These are phyloP conservation scores for Sisyra nigra DNA, from an alignment of 2,888 invertebrate genomes.

Conservation along the genomic window DNA sequence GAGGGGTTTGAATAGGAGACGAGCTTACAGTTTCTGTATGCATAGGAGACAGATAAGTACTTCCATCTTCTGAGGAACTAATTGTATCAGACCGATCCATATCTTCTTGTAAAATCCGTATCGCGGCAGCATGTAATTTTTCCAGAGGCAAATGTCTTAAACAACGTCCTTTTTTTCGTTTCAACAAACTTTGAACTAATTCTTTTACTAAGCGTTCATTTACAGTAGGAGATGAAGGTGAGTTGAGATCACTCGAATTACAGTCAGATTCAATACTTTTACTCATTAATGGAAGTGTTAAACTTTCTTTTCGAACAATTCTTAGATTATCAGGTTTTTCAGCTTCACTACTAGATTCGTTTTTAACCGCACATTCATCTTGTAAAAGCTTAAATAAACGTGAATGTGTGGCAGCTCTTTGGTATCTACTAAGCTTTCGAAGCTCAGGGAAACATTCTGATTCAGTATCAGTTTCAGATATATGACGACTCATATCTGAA, in stretches of 20 bases:
- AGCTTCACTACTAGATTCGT: slow-evolving; percentile 17
- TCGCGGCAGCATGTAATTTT: slow-evolving; percentile 38
- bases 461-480: slow-evolving; percentile 48
- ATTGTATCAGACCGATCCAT: slow-evolving; percentile 28
- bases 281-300: slow-evolving; percentile 32
- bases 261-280: slow-evolving; percentile 33
- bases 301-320: slow-evolving; percentile 31
- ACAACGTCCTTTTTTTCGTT: slow-evolving; percentile 34
- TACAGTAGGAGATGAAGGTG: slow-evolving; percentile 28
- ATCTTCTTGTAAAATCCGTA: slow-evolving; percentile 38
- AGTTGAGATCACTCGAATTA: slow-evolving; percentile 34
- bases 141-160: slow-evolving; percentile 37
- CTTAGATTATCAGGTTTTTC: slow-evolving; percentile 19
- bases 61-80: slow-evolving; percentile 25
- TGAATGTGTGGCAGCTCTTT: slow-evolving; percentile 56
- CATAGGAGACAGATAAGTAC: slow-evolving; percentile 21
- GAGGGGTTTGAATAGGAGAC: slow-evolving; percentile 31
- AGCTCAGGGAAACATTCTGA: slow-evolving; percentile 41
- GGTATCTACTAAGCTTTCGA: slow-evolving; percentile 40
- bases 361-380: slow-evolving; percentile 33
- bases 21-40: slow-evolving; percentile 26
- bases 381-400: slow-evolving; percentile 48
- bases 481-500: slow-evolving; percentile 47
- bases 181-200: slow-evolving; percentile 37
- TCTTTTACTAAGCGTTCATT: slow-evolving; percentile 40